phyloP scores from a whole-genome alignment of 2,888 invertebrate genomes.

The Diarsia rubi region DNA sequence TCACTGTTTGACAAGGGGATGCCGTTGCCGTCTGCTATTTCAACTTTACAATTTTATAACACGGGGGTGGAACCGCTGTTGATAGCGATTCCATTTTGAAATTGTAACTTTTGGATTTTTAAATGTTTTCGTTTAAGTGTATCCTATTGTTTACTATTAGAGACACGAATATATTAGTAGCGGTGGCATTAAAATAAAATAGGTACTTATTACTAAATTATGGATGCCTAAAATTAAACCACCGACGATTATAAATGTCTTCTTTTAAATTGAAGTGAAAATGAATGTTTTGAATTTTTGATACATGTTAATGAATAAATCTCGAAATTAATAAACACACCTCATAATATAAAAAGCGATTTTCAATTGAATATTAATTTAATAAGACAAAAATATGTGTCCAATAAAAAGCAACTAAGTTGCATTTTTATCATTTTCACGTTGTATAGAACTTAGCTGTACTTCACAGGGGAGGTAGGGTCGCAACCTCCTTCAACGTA shows the following conservation, averaged over 20 bases:
- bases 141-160: conserved; percentile 5
- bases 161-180: conserved; percentile 2
- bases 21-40: conserved; percentile 75
- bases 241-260: not conserved
- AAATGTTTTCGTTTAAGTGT: conserved; percentile 62
- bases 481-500: conserved; percentile 53
- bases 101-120: conserved; percentile 71
- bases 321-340: not conserved
- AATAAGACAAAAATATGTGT: not conserved
- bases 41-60: conserved; percentile 82
- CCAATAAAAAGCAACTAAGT: not conserved
- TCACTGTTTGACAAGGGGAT: conserved; percentile 78
- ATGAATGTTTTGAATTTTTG: too few species aligned
- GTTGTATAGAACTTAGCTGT: conserved; percentile 37
- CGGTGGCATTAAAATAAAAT: too few species aligned
- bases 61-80: conserved; percentile 71
- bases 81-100: conserved; percentile 64
- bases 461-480: conserved; percentile 31
- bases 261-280: not conserved
- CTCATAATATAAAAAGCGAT: not conserved
- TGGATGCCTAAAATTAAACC: not conserved
- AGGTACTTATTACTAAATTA: too few species aligned
- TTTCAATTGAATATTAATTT: not conserved
- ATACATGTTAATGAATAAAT: not conserved
- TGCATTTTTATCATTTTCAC: conserved; percentile 9